Base-by-base conservation (phyloP, 2,113 vertebrate species). In the Conger conger region DNA sequence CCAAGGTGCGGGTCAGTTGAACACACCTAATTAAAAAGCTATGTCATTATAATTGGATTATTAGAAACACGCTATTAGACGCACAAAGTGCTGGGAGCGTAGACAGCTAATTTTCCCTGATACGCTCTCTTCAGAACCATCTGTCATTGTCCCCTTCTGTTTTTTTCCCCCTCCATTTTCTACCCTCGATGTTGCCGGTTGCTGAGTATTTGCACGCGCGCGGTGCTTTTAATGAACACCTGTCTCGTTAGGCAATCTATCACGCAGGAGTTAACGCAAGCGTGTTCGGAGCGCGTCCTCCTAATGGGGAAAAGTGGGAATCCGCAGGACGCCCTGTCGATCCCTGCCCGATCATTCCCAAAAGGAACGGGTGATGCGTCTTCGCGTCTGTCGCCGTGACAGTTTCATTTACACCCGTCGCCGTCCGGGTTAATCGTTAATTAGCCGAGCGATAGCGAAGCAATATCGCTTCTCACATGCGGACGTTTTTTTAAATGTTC, bases 141-240 rank as follows among this genome's bases (percentile, higher is more conserved):
- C 80, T 81, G 80, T 33, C 42, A 8, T 81, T 45, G 37, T 57
- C 50, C 42, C 16, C n/a, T 54, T 50, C 42, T 81, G 1, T 81
- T 81, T 33, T 37, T 38, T 78, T 63, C 18, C 36, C 5, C 37
- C 5, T 50, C 83, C 73, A n/a, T n/a, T n/a, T n/a, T n/a, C n/a
- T n/a, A n/a, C 83, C 68, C 68, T 33, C n/a, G n/a, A 27, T 63
- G 50, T 80, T 80, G 80, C 36, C 80, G 15, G 78, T 81, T 33
- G 30, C 80, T 53, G 17, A 57, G 36, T 18, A 17, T 68, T 68
- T 40, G 36, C 84, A 82, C 80, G 57, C 40, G 30, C 42, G 35
- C 33, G 6, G n/a, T 50, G 30, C 73, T 37, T 54, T 84, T 84
- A 78, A 84, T 84, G 23, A 78, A 57, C 73, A 78, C 83, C 76